Percentiles rank a stretch among this genome's conserved stretches.
Evolutionary conservation across 2,113 vertebrate species (phyloP).

Genomic region (Oncorhynchus gorbuscha): DNA sequence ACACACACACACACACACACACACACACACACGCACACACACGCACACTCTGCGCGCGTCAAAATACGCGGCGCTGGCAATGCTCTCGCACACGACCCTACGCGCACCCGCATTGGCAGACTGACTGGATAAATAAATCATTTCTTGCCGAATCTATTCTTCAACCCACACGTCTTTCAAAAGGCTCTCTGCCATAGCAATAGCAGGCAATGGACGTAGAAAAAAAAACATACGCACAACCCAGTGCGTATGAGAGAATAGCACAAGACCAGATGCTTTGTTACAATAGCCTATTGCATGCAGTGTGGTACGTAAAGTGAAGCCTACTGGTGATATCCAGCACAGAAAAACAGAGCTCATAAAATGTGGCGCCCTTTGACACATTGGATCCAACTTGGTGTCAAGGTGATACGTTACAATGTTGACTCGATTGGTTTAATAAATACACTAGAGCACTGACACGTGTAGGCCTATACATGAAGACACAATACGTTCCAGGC

Average conservation of each 20-base stretch:
- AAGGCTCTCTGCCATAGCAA: conserved; percentile 1
- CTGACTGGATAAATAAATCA: conserved; percentile 18
- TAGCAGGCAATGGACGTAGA: neutral
- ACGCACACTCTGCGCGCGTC: neutral
- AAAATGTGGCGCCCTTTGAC: neutral
- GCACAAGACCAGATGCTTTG: neutral
- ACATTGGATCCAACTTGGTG: conserved; percentile 2
- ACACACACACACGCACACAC: neutral
- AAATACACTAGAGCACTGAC: conserved; percentile 49
- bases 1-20: neutral
- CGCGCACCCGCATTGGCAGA: neutral
- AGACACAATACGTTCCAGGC: neutral
- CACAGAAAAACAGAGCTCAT: neutral
- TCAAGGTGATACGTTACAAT: neutral
- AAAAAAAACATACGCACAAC: neutral
- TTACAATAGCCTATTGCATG: neutral
- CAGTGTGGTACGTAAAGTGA: neutral
- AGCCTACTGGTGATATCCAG: neutral
- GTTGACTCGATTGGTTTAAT: conserved; percentile 15
- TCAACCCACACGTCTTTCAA: neutral
- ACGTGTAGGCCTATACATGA: conserved; percentile 54
- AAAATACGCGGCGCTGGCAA: neutral
- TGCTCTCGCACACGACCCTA: conserved; percentile 1
- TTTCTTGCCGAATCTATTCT: conserved; percentile 6
- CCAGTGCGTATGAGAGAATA: neutral